Percentiles rank a stretch among this genome's conserved stretches.
Conservation (phyloP, 2,113 vertebrate genomes). For the Epinephelus lanceolatus region DNA sequence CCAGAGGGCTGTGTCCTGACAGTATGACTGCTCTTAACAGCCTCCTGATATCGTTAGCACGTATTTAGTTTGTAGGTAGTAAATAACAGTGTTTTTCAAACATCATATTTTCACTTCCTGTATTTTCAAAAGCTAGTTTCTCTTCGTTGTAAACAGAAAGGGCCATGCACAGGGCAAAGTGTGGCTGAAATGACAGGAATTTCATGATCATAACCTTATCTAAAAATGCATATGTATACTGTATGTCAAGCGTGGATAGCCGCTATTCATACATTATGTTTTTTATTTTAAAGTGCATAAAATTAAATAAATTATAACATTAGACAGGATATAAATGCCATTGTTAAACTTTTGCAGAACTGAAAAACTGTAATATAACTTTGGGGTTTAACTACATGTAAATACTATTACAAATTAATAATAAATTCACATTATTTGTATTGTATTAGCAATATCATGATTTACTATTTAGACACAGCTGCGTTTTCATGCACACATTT, state of each 20-base stretch:
- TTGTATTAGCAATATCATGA: neutral
- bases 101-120: constrained; percentile 27
- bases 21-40: neutral
- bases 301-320: neutral
- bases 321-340: neutral
- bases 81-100: neutral
- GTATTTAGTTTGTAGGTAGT: neutral
- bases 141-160: constrained; percentile 6
- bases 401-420: neutral
- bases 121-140: neutral
- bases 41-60: neutral
- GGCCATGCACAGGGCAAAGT: rapidly evolving
- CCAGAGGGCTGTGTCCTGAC: neutral
- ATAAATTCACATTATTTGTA: neutral
- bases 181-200: neutral
- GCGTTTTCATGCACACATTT: neutral
- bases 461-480: neutral
- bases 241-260: neutral
- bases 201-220: neutral
- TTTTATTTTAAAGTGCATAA: neutral
- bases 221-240: neutral
- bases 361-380: no score
- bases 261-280: neutral
- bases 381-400: no score
- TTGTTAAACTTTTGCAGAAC: neutral